These are phyloP conservation scores for Tenualosa thibaudeaui DNA, from an alignment of 2,797 vertebrate species.

Conservation along the genomic window DNA sequence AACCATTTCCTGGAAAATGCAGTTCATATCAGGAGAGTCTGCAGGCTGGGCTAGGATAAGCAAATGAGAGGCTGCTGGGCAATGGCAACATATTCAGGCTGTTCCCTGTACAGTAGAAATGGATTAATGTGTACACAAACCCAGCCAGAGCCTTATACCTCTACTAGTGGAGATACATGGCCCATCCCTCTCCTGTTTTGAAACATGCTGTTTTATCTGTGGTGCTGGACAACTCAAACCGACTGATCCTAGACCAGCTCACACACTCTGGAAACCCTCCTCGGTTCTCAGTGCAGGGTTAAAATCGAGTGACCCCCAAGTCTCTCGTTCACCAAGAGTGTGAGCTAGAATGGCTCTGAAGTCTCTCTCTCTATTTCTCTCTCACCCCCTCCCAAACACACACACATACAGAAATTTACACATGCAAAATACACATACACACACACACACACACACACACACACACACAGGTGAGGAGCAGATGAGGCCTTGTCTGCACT, in stretches of 20 bases:
- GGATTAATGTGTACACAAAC: neutral
- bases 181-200: neutral
- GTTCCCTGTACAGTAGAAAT: neutral
- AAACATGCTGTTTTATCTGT: neutral
- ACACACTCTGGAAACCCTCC: neutral
- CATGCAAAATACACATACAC: neutral
- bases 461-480: neutral
- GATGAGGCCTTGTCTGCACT: neutral
- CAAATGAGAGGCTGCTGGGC: neutral
- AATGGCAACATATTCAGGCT: neutral
- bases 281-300: neutral
- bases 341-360: neutral
- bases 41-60: slow-evolving; percentile 49
- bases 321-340: neutral
- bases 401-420: neutral
- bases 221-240: neutral
- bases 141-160: neutral
- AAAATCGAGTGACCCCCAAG: neutral
- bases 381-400: neutral
- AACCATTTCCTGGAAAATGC: slow-evolving; percentile 70
- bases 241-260: neutral
- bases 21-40: slow-evolving; percentile 80
- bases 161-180: no score
- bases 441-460: neutral
- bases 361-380: neutral